phyloP scores from a whole-genome alignment of 2,113 vertebrate genomes.

The Danio rerio region DNA sequence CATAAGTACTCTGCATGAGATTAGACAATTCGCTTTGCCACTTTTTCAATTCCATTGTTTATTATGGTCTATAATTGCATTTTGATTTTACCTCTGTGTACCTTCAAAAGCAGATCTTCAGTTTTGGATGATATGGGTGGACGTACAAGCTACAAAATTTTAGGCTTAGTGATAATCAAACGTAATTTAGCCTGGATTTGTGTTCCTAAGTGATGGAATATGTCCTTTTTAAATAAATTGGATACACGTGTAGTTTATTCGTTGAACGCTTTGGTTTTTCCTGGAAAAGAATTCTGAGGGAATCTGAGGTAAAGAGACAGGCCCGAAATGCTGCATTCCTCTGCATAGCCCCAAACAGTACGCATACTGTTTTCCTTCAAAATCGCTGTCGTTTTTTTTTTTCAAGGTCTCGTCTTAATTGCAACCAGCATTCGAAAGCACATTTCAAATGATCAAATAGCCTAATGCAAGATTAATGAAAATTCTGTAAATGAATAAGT shows the following conservation, averaged over 20 bases:
- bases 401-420: conserved; percentile 34
- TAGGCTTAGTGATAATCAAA: conserved; percentile 69
- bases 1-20: conserved; percentile 58
- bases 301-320: conserved; percentile 57
- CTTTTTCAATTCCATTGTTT: conserved; percentile 58
- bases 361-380: background rate
- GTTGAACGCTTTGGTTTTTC: conserved; percentile 66
- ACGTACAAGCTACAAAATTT: conserved; percentile 54
- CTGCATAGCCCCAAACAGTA: conserved; percentile 40
- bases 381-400: background rate
- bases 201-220: conserved; percentile 58
- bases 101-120: background rate
- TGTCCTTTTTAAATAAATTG: conserved; percentile 61
- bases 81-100: conserved; percentile 12
- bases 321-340: conserved; percentile 28
- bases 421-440: conserved; percentile 41
- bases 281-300: conserved; percentile 63
- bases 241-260: conserved; percentile 64
- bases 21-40: conserved; percentile 72
- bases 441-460: conserved; percentile 44
- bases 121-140: background rate
- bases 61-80: conserved; percentile 6
- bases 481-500: conserved; percentile 51
- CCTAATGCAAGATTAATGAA: conserved; percentile 52
- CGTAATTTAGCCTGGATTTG: conserved; percentile 52